Conservation (phyloP, 2,113 vertebrate species). For the Machaerirhynchus nigripectus region DNA sequence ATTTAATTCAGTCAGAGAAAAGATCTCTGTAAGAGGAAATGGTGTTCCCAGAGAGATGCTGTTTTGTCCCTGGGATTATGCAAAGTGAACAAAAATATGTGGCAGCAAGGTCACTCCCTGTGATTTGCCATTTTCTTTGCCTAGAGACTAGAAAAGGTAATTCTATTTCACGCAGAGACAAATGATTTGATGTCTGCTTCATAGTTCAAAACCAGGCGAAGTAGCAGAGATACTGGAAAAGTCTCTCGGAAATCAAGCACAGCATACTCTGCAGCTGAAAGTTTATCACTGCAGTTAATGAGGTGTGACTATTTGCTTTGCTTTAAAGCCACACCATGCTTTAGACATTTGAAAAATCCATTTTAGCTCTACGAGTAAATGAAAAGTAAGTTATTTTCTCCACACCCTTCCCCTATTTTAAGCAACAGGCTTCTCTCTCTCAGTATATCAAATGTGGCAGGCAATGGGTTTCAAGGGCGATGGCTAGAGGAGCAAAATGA, state of each 20-base stretch:
- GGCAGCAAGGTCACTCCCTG: neutral
- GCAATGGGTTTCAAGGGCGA: neutral
- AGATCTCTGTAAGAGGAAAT: neutral
- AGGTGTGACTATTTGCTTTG: constrained; percentile 4
- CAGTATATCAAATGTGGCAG: neutral
- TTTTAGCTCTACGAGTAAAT: neutral
- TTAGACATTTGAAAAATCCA: constrained; percentile 22
- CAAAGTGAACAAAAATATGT: neutral
- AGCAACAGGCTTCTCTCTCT: neutral
- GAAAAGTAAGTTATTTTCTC: neutral
- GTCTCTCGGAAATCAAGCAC: neutral
- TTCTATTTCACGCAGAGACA: constrained; percentile 13
- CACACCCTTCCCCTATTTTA: neutral
- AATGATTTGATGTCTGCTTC: neutral
- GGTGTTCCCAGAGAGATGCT: neutral
- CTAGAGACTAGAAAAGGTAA: neutral
- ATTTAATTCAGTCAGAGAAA: neutral
- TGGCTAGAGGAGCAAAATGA: neutral
- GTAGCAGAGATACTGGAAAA: neutral
- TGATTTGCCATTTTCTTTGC: constrained; percentile 17
- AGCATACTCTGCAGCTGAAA: neutral
- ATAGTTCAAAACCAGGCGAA: neutral
- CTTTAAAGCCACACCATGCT: neutral
- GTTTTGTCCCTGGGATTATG: neutral
- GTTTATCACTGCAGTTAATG: constrained; percentile 4